phyloP scores from a whole-genome alignment of 2,888 invertebrate species.

The Lasioglossum malachurum region DNA sequence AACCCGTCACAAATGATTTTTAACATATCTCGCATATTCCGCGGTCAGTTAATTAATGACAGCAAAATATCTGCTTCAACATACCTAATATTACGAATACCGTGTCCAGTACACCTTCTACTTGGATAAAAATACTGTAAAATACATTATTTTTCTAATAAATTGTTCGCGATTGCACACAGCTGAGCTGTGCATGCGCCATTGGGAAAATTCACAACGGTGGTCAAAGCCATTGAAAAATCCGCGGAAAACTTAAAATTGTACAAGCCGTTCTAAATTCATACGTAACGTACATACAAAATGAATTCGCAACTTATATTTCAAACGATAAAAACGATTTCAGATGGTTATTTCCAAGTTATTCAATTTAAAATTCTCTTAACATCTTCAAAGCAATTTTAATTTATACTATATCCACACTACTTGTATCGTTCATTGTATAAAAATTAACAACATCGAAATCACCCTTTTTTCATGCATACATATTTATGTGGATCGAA shows the following conservation, averaged over 20 bases:
- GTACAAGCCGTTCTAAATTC: conserved; percentile 4
- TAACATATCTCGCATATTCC: conserved; percentile 45
- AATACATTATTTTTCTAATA: conserved; percentile 76
- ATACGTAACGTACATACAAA: conserved; percentile 12
- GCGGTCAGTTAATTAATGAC: conserved; percentile 34
- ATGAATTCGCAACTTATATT: background rate
- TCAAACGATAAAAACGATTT: conserved; percentile 12
- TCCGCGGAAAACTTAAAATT: conserved; percentile 55
- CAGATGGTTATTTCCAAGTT: conserved; percentile 12
- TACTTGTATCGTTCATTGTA: conserved; percentile 21
- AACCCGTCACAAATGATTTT: conserved; percentile 74
- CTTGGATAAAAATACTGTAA: conserved; percentile 75
- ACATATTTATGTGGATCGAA: conserved; percentile 38
- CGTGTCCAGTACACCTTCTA: conserved; percentile 75
- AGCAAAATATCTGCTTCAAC: conserved; percentile 58
- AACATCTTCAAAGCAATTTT: conserved; percentile 37
- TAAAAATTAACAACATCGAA: conserved; percentile 40
- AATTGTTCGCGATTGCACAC: conserved; percentile 75
- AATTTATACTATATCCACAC: conserved; percentile 50
- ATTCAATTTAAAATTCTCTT: conserved; percentile 26
- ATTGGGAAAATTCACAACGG: conserved; percentile 79
- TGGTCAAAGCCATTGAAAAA: conserved; percentile 65
- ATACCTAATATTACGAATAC: conserved; percentile 74
- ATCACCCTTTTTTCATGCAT: conserved; percentile 21
- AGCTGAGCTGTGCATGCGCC: conserved; percentile 84